A percentile compares a stretch with the other conserved stretches of the same genome.
Conservation (phyloP, 2,888 invertebrate genomes). For the Protonemura montana region DNA sequence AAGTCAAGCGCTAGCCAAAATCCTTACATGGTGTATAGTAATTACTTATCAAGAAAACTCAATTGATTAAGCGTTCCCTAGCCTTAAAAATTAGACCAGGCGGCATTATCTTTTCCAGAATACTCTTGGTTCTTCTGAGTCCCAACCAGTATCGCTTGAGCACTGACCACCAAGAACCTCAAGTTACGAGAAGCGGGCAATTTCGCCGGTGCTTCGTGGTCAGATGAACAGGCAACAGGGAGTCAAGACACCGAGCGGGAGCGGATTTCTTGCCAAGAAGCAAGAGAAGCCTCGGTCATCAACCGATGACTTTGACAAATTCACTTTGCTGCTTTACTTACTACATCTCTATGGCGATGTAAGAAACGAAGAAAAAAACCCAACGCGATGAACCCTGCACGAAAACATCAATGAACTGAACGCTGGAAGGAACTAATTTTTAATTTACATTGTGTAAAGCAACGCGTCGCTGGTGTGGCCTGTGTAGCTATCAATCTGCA, state of each 20-base stretch:
- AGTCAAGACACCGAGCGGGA: background rate
- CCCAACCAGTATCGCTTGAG: too few species aligned
- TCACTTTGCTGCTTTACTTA: constrained; percentile 12
- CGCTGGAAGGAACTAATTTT: constrained; percentile 1
- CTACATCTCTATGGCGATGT: background rate
- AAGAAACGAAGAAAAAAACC: background rate
- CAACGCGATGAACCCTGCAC: background rate
- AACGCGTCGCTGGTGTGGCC: background rate
- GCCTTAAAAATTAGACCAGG: too few species aligned
- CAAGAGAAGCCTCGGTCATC: background rate
- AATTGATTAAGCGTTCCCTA: too few species aligned
- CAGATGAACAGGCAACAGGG: background rate
- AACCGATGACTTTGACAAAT: constrained; percentile 12
- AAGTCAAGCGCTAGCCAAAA: too few species aligned
- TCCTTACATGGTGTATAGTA: too few species aligned
- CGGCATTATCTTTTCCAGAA: too few species aligned
- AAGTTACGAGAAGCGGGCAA: too few species aligned
- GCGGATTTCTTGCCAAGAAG: background rate
- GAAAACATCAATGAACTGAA: constrained; percentile 12
- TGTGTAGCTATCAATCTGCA: too few species aligned
- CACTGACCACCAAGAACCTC: background rate
- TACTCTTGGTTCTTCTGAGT: too few species aligned
- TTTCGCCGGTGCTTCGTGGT: background rate
- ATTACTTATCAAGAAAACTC: too few species aligned
- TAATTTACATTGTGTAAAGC: background rate